A percentile compares a stretch with the other conserved stretches of the same genome.
phyloP scores from a whole-genome alignment of 2,113 vertebrate genomes.

The Eubucco bourcierii region DNA sequence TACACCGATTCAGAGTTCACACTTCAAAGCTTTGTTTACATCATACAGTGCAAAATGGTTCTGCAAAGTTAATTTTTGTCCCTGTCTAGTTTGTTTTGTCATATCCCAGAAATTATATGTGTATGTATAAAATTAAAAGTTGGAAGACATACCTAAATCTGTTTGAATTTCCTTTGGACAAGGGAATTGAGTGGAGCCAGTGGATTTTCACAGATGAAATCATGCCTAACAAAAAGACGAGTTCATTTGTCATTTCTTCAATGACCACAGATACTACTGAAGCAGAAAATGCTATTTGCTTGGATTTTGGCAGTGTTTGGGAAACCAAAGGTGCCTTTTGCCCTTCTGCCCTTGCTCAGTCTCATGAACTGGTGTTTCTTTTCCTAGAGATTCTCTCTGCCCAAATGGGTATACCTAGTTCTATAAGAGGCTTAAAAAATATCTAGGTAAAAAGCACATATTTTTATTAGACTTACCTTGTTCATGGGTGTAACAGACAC shows the following conservation, averaged over 20 bases:
- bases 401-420: neutral
- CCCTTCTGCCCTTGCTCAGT: neutral
- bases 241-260: neutral
- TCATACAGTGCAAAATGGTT: neutral
- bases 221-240: neutral
- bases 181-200: neutral
- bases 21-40: neutral
- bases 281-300: conserved; percentile 19
- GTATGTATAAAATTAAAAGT: neutral
- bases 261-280: neutral
- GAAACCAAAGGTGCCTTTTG: conserved; percentile 14
- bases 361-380: neutral
- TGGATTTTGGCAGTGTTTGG: conserved; percentile 17
- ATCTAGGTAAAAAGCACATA: neutral
- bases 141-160: neutral
- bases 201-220: conserved; percentile 24
- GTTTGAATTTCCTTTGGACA: neutral
- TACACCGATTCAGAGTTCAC: neutral
- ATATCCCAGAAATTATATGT: neutral
- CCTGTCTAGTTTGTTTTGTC: neutral
- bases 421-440: neutral
- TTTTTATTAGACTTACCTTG: neutral
- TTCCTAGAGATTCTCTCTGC: neutral
- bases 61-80: neutral
- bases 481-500: neutral